These are phyloP conservation scores for Heloderma charlesbogerti DNA, from an alignment of 2,113 vertebrate species.

Conservation along the genomic window DNA sequence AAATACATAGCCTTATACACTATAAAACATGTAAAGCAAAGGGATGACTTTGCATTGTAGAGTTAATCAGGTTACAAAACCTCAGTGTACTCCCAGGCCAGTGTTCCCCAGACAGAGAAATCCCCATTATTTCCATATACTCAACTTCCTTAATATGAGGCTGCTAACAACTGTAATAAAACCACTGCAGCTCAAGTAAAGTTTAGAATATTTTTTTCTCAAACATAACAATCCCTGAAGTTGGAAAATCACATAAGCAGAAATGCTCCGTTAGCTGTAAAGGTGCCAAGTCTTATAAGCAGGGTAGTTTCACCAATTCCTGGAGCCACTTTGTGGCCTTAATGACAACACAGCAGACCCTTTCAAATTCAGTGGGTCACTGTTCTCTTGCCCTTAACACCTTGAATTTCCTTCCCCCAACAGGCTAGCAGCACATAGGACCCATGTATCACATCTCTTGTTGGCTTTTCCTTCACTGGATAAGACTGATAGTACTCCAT, in stretches of 20 bases:
- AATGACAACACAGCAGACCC: conserved; percentile 10
- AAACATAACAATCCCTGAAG: conserved; percentile 53
- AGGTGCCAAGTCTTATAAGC: conserved; percentile 6
- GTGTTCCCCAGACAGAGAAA: conserved; percentile 42
- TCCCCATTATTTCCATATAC: conserved; percentile 24
- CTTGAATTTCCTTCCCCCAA: conserved; percentile 15
- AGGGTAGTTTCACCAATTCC: conserved; percentile 40
- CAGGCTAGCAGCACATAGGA: conserved; percentile 11
- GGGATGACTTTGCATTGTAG: conserved; percentile 12
- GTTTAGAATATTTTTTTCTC: conserved; percentile 41
- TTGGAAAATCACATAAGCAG: conserved; percentile 48
- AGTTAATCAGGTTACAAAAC: conserved; percentile 51
- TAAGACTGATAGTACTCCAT: conserved; percentile 49
- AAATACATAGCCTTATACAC: conserved; percentile 6
- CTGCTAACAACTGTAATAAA: conserved; percentile 17
- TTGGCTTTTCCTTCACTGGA: conserved; percentile 39
- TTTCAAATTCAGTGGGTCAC: not conserved
- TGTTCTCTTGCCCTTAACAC: conserved; percentile 6
- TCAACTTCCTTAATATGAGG: conserved; percentile 38
- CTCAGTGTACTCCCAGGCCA: conserved; percentile 45
- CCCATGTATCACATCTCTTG: conserved; percentile 15
- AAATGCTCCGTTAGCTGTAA: conserved; percentile 16
- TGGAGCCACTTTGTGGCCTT: conserved; percentile 56
- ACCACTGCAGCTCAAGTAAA: conserved; percentile 1
- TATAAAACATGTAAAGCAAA: conserved; percentile 37